Evolutionary conservation across 2,113 vertebrate species (phyloP), one percentile per base, ranked within the genome.

Genomic region (Ictalurus punctatus): DNA sequence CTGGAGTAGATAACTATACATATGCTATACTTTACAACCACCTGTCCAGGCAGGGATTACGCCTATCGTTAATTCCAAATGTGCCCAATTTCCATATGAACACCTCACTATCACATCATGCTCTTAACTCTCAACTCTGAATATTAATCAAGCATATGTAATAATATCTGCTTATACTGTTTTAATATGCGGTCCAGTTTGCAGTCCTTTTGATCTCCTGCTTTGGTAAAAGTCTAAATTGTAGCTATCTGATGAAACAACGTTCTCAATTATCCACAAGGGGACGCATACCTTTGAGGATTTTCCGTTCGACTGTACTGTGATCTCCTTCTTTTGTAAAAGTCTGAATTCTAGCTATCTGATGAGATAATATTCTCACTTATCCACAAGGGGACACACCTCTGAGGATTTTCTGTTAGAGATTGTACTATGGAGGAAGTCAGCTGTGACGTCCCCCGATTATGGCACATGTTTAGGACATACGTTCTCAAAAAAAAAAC

Each of bases 401-500:
- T 30, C 30, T 30, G 65, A 69, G 27, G 65, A 80, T 54, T 80
- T 54, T 56, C 56, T 12, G 19, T 59, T 83, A 59, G 80, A 19
- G 44, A 48, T n/a, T 86, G 37, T 65, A 65, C 71, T 48, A 44
- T 13, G 71, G 71, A 86, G 23, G 73, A 76, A 17, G 56, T 79
- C 58, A 23, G 5, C 17, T 65, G 21, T 81, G 78, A 27, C 44
- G 4, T 81, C n/a, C 56, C 13, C 61, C 1, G 12, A 82, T 82
- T 87, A 82, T 78, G 86, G 86, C 86, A 87, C 76, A 81, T 87
- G 40, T 54, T 80, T 54, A 37, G 54, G 65, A 86, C 10, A 9
- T 23, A 76, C 4, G 27, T 87, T 87, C 63, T 81, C 16, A 54
- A 80, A 81, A 16, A 63, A 81, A 16, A 63, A 52, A 52, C 10